phyloP scores from a whole-genome alignment of 2,797 vertebrate genomes.

The Salarias fasciatus region DNA sequence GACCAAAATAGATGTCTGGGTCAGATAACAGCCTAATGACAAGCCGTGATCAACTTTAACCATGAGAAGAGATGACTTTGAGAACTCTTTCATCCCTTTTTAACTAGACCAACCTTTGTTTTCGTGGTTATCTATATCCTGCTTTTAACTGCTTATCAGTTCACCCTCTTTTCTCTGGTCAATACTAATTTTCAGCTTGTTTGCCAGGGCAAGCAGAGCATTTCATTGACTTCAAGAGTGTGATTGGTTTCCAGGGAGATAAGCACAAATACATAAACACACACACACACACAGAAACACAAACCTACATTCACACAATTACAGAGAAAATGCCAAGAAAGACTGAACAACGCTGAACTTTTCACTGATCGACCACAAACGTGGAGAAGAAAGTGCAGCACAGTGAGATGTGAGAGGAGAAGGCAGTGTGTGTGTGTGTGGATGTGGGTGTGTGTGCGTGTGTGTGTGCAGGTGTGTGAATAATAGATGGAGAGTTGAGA shows the following conservation, averaged over 20 bases:
- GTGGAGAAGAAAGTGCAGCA: constrained; percentile 25
- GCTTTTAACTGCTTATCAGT: constrained; percentile 46
- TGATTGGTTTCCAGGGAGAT: constrained; percentile 47
- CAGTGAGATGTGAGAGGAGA: constrained; percentile 1
- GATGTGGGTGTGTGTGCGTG: constrained; percentile 27
- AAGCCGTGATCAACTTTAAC: constrained; percentile 62
- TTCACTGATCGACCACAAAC: constrained; percentile 1
- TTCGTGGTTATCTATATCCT: constrained; percentile 23
- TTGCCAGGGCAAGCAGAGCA: constrained; percentile 58
- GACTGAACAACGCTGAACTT: constrained; percentile 3
- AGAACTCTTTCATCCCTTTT: constrained; percentile 23
- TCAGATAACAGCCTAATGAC: constrained; percentile 66
- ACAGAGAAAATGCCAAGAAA: constrained; percentile 1
- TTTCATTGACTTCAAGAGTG: constrained; percentile 57
- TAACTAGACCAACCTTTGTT: constrained; percentile 29
- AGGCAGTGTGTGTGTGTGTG: constrained; percentile 58
- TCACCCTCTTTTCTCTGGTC: constrained; percentile 42
- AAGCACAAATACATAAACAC: constrained; percentile 30
- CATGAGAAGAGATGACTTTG: constrained; percentile 47
- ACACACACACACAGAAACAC: constrained; percentile 22
- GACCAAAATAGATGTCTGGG: constrained; percentile 63
- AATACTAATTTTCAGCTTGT: constrained; percentile 60
- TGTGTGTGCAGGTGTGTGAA: constrained; percentile 74
- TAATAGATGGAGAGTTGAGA: constrained; percentile 79
- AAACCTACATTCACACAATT: not conserved